phyloP scores from a whole-genome alignment of 2,797 vertebrate species.

The Rhadinocentrus ornatus region DNA sequence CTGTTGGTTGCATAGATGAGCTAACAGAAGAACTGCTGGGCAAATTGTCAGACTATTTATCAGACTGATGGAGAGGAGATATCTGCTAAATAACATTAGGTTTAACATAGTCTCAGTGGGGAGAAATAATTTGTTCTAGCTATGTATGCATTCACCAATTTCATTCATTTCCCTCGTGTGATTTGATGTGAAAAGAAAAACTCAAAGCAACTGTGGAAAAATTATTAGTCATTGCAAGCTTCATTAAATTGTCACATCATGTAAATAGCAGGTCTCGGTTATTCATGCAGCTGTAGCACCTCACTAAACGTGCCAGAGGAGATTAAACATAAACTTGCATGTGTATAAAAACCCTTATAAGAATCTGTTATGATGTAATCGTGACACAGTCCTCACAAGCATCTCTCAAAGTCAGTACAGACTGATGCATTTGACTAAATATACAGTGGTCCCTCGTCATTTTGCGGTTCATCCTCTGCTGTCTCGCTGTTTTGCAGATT shows the following conservation, averaged over 20 bases:
- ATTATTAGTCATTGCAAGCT: not conserved
- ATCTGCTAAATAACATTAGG: not conserved
- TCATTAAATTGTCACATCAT: not conserved
- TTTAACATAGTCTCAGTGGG: not conserved
- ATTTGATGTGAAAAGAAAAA: not conserved
- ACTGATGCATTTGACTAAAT: too few species aligned
- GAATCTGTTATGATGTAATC: not conserved
- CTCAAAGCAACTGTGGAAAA: not conserved
- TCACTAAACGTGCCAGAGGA: not conserved
- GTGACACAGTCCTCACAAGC: not conserved
- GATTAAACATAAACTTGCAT: not conserved
- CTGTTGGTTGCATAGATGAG: too few species aligned
- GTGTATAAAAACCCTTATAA: not conserved
- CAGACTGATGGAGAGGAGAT: not conserved
- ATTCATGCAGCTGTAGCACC: not conserved
- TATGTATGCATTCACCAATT: not conserved
- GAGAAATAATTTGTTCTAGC: not conserved
- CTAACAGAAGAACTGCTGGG: too few species aligned
- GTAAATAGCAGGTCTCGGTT: not conserved
- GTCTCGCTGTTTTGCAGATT: too few species aligned
- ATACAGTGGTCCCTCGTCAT: too few species aligned
- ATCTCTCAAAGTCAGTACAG: too few species aligned
- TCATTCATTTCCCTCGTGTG: not conserved
- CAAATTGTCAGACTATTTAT: not conserved
- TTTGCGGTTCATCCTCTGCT: too few species aligned